Percentiles rank a stretch among this genome's conserved stretches.
phyloP scores from a whole-genome alignment of 2,888 invertebrate genomes.

The Drosophila leonis region DNA sequence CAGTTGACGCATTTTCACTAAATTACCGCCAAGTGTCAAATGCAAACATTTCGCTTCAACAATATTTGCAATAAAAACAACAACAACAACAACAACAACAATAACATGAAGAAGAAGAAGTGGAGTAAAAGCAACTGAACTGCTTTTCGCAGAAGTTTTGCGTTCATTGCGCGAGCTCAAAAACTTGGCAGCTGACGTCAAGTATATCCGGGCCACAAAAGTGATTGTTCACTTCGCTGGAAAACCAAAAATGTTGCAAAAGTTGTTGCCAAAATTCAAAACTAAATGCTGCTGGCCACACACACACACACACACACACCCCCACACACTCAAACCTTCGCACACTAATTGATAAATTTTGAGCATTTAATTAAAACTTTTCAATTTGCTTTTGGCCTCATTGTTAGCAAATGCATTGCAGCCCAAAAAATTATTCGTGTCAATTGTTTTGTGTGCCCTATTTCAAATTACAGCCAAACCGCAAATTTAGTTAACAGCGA shows the following conservation, averaged over 20 bases:
- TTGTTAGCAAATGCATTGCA: slow-evolving; percentile 38
- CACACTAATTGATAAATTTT: slow-evolving; percentile 68
- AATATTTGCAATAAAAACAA: slow-evolving; percentile 78
- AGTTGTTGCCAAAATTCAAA: slow-evolving; percentile 33
- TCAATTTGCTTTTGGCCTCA: slow-evolving; percentile 40
- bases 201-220: slow-evolving; percentile 37
- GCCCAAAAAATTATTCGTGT: slow-evolving; percentile 55
- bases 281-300: slow-evolving; percentile 22
- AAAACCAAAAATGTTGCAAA: slow-evolving; percentile 27
- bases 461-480: slow-evolving; percentile 60
- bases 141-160: slow-evolving; percentile 36
- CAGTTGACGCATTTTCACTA: slow-evolving; percentile 81
- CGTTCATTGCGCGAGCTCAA: slow-evolving; percentile 11
- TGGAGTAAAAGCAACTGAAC: not conserved
- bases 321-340: not conserved
- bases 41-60: slow-evolving; percentile 73
- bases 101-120: not conserved
- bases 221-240: slow-evolving; percentile 38
- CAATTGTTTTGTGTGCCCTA: slow-evolving; percentile 52
- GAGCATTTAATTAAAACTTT: slow-evolving; percentile 75
- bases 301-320: slow-evolving; percentile 15
- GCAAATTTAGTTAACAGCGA: slow-evolving; percentile 70
- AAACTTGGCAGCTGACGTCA: slow-evolving; percentile 36
- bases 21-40: slow-evolving; percentile 79
- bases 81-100: slow-evolving; percentile 3